These are phyloP conservation scores for Pseudocheirus occidentalis DNA, from an alignment of 2,797 vertebrate species.

Conservation along the genomic window DNA sequence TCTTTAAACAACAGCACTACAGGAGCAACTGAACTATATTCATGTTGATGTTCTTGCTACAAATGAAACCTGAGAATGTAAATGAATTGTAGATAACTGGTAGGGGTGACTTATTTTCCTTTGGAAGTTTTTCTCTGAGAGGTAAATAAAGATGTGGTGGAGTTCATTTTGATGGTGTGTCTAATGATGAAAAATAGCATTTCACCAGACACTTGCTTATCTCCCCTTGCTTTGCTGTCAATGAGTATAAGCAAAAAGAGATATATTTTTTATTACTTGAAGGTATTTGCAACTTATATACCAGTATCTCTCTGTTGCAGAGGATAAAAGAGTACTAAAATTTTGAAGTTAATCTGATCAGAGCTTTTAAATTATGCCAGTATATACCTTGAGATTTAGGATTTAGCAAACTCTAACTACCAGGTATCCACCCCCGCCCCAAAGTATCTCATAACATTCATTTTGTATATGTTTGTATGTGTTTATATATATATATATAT, in stretches of 20 bases:
- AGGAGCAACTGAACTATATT: neutral
- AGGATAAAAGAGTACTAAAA: neutral
- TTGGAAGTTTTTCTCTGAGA: neutral
- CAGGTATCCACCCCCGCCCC: neutral
- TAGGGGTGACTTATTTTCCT: neutral
- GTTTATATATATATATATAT: neutral
- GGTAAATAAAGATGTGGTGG: neutral
- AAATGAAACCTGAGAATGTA: neutral
- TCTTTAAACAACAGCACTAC: neutral
- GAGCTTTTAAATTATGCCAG: neutral
- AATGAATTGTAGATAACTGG: neutral
- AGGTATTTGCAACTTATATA: neutral
- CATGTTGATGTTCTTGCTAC: neutral
- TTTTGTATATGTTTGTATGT: neutral
- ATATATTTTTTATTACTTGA: neutral
- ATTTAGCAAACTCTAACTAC: neutral
- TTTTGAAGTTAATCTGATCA: neutral
- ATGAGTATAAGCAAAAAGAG: neutral
- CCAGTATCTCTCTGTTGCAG: neutral
- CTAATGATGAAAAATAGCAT: neutral
- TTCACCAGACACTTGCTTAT: neutral
- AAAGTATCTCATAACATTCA: neutral
- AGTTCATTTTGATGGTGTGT: neutral
- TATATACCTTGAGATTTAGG: neutral
- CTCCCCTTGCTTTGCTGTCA: neutral